Evolutionary conservation across 2,113 vertebrate genomes (phyloP), one percentile per base, ranked within the genome.

Genomic region (Scomber scombrus): DNA sequence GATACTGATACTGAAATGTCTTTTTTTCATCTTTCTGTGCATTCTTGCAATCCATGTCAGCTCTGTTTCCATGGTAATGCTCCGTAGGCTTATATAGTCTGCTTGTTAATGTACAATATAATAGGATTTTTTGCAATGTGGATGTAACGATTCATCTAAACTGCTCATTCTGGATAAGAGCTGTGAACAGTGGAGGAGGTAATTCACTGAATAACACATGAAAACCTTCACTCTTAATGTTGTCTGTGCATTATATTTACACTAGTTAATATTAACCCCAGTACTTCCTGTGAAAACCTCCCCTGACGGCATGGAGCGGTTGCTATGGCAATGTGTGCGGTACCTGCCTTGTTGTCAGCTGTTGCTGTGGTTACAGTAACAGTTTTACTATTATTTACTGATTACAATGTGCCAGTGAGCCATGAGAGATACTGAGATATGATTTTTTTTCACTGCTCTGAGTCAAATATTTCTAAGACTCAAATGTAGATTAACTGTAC

Each of bases 231-330:
- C 47, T 40, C 29, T 31, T 0, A 56, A 55, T 31, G 12, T 15
- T 47, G 16, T 68, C 34, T 65, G 18, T 26, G 0, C 64, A 26
- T n/a, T 13, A 8, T 84, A 70, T 88, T 87, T 74, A 73, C 81
- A 43, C 67, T 14, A 34, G 88, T 91, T 88, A 91, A 93, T 90
- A 88, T 90, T 92, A 89, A 92, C 83, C 70, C 23, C 18, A 60
- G 51, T 31, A 11, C 88, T 60, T 76, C 75, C 81, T 80, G 71
- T 75, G 12, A 47, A 18, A 45, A 14, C 19, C 13, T 5, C n/a
- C 23, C 58, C 3, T 49, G 31, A 65, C 2, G 1, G 45, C 55
- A 40, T 19, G 21, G 57, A 62, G 45, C 34, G 5, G 77, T 88
- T 73, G 78, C 84, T 26, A 78, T 71, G 80, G 82, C 10, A 47